Conservation (phyloP, 2,888 invertebrate genomes). For the Heliconius sara region DNA sequence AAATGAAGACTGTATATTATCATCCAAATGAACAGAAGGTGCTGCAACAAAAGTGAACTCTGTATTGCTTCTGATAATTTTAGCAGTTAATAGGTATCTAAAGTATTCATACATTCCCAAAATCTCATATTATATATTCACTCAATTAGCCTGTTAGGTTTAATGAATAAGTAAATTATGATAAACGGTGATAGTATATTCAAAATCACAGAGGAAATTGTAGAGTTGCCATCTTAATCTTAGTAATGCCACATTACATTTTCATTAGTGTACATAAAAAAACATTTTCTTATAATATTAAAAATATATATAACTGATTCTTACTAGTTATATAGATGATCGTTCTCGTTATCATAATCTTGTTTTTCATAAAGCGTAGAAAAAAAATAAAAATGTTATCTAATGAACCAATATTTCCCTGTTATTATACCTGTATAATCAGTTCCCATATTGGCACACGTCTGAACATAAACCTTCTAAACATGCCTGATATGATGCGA, state of each 20-base stretch:
- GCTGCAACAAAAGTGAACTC: conserved; percentile 56
- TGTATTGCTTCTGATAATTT: neutral
- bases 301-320: no score
- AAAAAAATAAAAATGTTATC: neutral
- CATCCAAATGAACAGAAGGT: conserved; percentile 76
- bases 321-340: no score
- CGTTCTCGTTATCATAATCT: neutral
- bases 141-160: no score
- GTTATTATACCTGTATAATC: conserved; percentile 69
- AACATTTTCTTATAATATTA: no score
- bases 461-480: conserved; percentile 72
- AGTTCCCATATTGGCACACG: conserved; percentile 75
- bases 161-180: neutral
- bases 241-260: neutral
- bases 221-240: neutral
- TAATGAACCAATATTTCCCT: neutral
- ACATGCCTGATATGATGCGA: conserved; percentile 64
- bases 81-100: neutral
- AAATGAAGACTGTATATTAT: conserved; percentile 77
- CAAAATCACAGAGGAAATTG: neutral
- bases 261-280: no score
- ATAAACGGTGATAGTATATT: neutral
- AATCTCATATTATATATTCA: neutral
- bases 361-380: neutral
- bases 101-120: neutral